These are phyloP conservation scores for Leptinotarsa juncta DNA, from an alignment of 2,888 invertebrate genomes.

Conservation along the genomic window DNA sequence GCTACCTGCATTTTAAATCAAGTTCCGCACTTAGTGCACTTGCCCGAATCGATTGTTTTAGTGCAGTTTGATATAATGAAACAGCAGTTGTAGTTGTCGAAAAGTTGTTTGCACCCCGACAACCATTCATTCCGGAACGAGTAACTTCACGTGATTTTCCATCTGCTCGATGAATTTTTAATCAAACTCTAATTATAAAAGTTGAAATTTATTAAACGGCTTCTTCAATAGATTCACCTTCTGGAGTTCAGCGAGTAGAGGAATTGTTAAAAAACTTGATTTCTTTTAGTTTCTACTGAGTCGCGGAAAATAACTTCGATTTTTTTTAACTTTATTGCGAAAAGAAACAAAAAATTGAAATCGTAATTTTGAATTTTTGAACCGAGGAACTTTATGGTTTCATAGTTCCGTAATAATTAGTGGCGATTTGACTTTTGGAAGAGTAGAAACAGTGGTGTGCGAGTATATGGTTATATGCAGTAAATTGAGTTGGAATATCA, in stretches of 20 bases:
- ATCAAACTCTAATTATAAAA: constrained; percentile 43
- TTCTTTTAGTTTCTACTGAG: constrained; percentile 31
- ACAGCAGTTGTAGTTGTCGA: constrained; percentile 46
- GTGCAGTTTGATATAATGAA: constrained; percentile 49
- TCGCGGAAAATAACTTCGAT: constrained; percentile 5
- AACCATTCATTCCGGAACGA: constrained; percentile 37
- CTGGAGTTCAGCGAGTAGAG: constrained; percentile 29
- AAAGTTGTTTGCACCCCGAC: constrained; percentile 46
- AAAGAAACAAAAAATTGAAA: not conserved
- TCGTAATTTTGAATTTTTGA: not conserved
- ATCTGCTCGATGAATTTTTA: constrained; percentile 43
- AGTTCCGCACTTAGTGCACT: constrained; percentile 22
- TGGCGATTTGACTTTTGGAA: not conserved
- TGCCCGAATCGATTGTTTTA: constrained; percentile 44
- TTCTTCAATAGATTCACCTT: constrained; percentile 34
- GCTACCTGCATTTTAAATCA: constrained; percentile 40
- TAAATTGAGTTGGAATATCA: no score
- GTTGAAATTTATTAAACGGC: constrained; percentile 41
- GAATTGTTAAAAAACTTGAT: constrained; percentile 29
- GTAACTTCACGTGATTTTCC: constrained; percentile 35
- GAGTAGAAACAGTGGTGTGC: not conserved
- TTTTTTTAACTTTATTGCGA: not conserved
- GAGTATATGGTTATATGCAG: no score
- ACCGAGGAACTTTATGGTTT: not conserved
- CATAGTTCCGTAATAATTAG: not conserved